Base-by-base conservation (phyloP, 2,888 invertebrate genomes). In the Erebia epiphron region DNA sequence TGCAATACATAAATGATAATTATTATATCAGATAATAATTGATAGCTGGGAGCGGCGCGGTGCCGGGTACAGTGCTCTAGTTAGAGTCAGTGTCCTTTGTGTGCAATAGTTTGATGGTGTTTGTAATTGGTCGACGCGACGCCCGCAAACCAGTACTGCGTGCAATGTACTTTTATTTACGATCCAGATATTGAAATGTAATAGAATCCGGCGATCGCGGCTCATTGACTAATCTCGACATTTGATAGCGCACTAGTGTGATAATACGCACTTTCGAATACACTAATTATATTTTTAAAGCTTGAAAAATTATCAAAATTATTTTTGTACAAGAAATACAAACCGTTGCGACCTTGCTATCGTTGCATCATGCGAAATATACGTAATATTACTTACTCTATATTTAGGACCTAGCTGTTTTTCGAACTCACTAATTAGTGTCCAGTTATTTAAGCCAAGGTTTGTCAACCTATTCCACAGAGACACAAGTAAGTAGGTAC, bases 121-220 rank as follows among this genome's bases (percentile, higher is more conserved):
- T 14, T 8, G 58, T 5, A 5, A 7, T 7, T 26, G 16, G 58
- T 2, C 7, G 60, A 7, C 16, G 60, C 35, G 35, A 35, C 35
- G 35, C 60, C n/a, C 35, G 41, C 1, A 9, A n/a, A n/a, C n/a
- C 41, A n/a, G 41, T 10, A 14, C n/a, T 4, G 14, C 16, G 41
- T n/a, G 62, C 26, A 52, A 26, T 9, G 10, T 16, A n/a, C n/a
- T n/a, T n/a, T n/a, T 14, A 26, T 56, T n/a, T 46, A 46, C 54
- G 68, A 63, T 68, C 63, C 35, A 63, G 63, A 56, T 68, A 61
- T 52, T 56, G 57, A 63, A 50, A 69, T 49, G 57, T 26, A 58
- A 64, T 16, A 52, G 14, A 43, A 49, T 13, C 69, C 57, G 64
- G 21, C 50, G 26, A 35, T 63, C 10, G 50, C 16, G 35, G 21